phyloP scores from a whole-genome alignment of 1,140 invertebrate genomes.

The Eumaeus atala region DNA sequence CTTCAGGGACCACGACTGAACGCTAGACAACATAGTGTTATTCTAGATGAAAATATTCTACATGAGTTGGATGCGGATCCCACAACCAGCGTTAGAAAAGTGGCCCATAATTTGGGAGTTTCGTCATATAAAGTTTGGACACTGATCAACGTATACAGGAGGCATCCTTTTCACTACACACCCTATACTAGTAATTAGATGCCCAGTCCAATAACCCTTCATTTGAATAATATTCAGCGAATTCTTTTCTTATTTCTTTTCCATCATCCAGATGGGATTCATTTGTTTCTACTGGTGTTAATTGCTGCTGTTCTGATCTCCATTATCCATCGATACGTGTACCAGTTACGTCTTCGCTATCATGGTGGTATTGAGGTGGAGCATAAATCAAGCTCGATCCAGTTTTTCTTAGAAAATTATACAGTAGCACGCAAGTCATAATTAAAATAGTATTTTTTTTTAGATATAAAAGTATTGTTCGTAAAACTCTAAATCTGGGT shows the following conservation, averaged over 20 bases:
- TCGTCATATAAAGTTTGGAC: no score
- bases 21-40: no score
- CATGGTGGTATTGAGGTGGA: constrained; percentile 27
- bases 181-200: no score
- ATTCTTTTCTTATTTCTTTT: constrained; percentile 30
- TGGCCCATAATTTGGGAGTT: no score
- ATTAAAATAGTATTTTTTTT: constrained; percentile 30
- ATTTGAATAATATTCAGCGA: constrained; percentile 27
- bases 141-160: no score
- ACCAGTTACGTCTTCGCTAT: no score
- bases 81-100: no score
- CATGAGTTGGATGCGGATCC: no score
- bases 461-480: constrained; percentile 37
- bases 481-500: constrained; percentile 41
- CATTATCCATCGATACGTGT: constrained; percentile 28
- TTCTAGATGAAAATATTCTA: no score
- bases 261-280: constrained; percentile 25
- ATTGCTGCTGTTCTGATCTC: constrained; percentile 28
- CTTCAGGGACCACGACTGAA: no score
- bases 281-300: constrained; percentile 25
- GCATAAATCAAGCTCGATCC: constrained; percentile 23
- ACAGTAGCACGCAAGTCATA: constrained; percentile 27
- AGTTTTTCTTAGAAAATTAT: no score
- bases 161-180: no score
- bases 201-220: constrained; percentile 26